Conservation (phyloP, 92 coral and sea anemone genomes). For the Blastomussa wellsi region DNA sequence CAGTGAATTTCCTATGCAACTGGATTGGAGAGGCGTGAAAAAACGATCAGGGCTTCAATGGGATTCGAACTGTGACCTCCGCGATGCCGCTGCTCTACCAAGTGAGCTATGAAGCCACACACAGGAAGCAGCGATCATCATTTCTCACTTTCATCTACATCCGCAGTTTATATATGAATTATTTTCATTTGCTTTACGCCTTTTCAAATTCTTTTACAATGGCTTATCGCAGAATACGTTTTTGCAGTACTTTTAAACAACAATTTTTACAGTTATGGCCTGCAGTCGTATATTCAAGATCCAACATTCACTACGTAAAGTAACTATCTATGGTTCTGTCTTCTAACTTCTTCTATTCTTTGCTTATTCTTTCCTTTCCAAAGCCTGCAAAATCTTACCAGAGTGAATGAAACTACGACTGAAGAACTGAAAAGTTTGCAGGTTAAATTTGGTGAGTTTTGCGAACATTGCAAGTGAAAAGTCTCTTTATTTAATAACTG, state of each 20-base stretch:
- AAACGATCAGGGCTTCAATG: too few relatives aligned
- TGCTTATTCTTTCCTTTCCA: not conserved
- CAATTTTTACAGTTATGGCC: too few relatives aligned
- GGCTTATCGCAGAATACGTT: not conserved
- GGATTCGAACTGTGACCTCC: too few relatives aligned
- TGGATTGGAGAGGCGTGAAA: too few relatives aligned
- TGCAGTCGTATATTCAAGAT: not conserved
- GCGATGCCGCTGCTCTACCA: too few relatives aligned
- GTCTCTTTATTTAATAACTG: not conserved
- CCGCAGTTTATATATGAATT: not conserved
- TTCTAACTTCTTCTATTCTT: not conserved
- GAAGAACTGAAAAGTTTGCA: conserved; percentile 34
- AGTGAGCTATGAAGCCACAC: too few relatives aligned
- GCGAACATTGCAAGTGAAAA: not conserved
- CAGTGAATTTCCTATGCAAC: too few relatives aligned
- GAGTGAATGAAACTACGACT: conserved; percentile 22
- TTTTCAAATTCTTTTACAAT: not conserved
- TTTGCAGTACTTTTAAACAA: not conserved
- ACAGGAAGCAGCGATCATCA: too few relatives aligned
- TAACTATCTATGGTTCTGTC: not conserved
- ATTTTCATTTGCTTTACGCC: not conserved
- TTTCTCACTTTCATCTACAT: too few relatives aligned
- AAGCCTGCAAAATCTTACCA: conserved; percentile 48
- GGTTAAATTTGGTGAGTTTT: conserved; percentile 49
- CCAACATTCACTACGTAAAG: not conserved